phyloP scores from a whole-genome alignment of 2,113 vertebrate genomes.

The Mormoops blainvillei region DNA sequence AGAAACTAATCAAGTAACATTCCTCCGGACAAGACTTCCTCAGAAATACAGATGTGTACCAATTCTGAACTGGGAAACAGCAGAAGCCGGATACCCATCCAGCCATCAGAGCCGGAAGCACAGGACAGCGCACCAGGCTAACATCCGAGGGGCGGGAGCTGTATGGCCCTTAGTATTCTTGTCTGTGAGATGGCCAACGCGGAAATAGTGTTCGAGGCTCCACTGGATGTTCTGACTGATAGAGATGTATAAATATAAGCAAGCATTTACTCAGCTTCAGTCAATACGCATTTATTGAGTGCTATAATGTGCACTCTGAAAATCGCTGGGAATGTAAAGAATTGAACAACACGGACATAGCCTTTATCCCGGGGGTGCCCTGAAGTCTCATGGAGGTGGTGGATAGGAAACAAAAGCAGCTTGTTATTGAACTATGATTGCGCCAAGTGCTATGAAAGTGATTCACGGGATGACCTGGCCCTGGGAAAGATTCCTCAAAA shows the following conservation, averaged over 20 bases:
- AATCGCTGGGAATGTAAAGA: neutral
- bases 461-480: neutral
- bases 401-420: neutral
- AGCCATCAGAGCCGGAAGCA: neutral
- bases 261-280: neutral
- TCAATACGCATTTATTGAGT: neutral
- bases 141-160: neutral
- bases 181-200: neutral
- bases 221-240: neutral
- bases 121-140: neutral
- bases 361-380: neutral
- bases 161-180: neutral
- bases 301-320: fast-evolving
- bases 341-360: neutral
- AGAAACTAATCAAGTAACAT: neutral
- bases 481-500: neutral
- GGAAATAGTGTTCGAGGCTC: neutral
- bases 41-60: neutral
- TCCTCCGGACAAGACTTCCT: neutral
- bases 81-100: neutral
- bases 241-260: neutral
- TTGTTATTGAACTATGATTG: neutral
- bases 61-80: neutral
- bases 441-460: neutral
- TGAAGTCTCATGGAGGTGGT: neutral